A percentile compares a stretch with the other conserved stretches of the same genome.
Conservation (phyloP, 2,797 vertebrate species). For the Pangasius krempfi region DNA sequence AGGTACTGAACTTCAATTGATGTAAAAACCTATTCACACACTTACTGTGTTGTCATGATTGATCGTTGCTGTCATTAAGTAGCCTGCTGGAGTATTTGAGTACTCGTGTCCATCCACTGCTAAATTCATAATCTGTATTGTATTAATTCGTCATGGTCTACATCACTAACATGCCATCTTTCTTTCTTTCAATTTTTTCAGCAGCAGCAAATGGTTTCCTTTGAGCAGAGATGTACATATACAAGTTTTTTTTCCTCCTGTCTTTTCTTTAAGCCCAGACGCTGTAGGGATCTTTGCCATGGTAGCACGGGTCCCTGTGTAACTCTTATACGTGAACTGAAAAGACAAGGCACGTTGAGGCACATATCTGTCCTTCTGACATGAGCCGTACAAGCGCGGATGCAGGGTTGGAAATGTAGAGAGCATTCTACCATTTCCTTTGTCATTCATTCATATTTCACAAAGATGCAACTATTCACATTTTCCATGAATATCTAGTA, state of each 20-base stretch:
- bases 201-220: not conserved
- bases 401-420: not conserved
- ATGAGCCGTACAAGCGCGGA: not conserved
- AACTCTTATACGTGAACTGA: conserved; percentile 63
- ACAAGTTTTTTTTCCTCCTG: conserved; percentile 45
- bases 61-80: not conserved
- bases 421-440: not conserved
- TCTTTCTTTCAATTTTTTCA: not conserved
- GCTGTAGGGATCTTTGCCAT: conserved; percentile 77
- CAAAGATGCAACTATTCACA: not conserved
- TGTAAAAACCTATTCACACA: not conserved
- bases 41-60: not conserved
- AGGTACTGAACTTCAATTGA: not conserved
- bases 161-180: conserved; percentile 1
- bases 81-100: not conserved
- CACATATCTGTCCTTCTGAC: conserved; percentile 32
- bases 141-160: not conserved
- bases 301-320: conserved; percentile 55
- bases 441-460: not conserved
- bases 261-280: conserved; percentile 76
- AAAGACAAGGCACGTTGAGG: conserved; percentile 62
- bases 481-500: not conserved
- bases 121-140: not conserved
- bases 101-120: not conserved
- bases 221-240: not conserved